These are phyloP conservation scores for Schizopygopsis malacanthus DNA, from an alignment of 2,797 vertebrate species.

Conservation along the genomic window DNA sequence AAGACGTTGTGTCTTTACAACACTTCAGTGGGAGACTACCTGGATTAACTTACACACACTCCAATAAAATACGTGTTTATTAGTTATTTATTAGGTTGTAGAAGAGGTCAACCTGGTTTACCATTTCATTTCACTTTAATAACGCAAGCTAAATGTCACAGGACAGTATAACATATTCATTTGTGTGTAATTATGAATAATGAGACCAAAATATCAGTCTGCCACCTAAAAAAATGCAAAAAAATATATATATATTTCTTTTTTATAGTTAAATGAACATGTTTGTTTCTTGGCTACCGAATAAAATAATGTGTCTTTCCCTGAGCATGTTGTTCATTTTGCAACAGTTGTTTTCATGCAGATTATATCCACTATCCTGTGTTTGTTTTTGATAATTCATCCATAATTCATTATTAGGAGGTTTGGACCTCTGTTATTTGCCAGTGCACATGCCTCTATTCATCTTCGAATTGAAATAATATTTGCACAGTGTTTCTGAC, in stretches of 20 bases:
- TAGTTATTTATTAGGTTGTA: slow-evolving; percentile 8
- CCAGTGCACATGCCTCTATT: slow-evolving; percentile 56
- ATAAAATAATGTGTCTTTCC: slow-evolving; percentile 33
- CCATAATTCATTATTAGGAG: slow-evolving; percentile 44
- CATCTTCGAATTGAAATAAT: slow-evolving; percentile 61
- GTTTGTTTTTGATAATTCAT: slow-evolving; percentile 48
- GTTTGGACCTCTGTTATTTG: slow-evolving; percentile 24
- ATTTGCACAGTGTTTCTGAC: slow-evolving; percentile 63
- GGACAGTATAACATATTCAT: not conserved
- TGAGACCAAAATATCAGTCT: not conserved
- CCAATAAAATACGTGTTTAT: slow-evolving; percentile 47
- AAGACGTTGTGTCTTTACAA: not conserved
- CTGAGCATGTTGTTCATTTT: slow-evolving; percentile 4
- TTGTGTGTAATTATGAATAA: not conserved
- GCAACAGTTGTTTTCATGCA: slow-evolving; percentile 30
- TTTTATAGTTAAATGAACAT: not conserved
- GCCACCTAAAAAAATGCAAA: not conserved
- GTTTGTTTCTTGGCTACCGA: slow-evolving; percentile 18
- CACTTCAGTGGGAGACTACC: not conserved
- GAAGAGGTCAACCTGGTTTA: slow-evolving; percentile 16
- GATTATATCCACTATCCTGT: slow-evolving; percentile 21
- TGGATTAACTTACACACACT: slow-evolving; percentile 17
- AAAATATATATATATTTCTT: not conserved
- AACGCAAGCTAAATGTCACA: not conserved
- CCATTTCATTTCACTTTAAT: not conserved